Evolutionary conservation across 2,888 invertebrate species (phyloP).

Genomic region (Calameuta pallipes): DNA sequence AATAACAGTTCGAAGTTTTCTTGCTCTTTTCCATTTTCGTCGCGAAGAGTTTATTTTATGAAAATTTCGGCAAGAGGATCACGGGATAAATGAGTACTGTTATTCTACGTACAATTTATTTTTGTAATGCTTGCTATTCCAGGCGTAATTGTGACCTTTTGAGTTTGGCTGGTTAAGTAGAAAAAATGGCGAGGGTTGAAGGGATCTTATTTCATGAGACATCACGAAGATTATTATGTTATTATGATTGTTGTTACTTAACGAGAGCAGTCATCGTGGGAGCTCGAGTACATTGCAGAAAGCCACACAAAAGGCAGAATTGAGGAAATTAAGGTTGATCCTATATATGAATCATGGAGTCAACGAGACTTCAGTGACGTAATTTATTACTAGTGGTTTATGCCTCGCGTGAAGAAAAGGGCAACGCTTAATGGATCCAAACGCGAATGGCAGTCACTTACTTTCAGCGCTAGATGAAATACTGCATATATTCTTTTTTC

Average conservation of each 20-base stretch:
- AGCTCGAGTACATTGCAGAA: constrained; percentile 21
- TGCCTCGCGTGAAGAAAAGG: not conserved
- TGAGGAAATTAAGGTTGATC: constrained; percentile 40
- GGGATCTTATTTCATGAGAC: constrained; percentile 19
- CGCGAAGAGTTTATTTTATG: not conserved
- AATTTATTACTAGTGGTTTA: constrained; percentile 2
- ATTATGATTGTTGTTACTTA: constrained; percentile 32
- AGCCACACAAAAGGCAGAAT: constrained; percentile 19
- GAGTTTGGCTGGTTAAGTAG: not conserved
- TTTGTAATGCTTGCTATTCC: not conserved
- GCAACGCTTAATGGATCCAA: not conserved
- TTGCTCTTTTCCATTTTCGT: not conserved
- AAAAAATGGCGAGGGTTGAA: not conserved
- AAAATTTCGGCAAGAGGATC: not conserved
- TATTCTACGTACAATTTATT: not conserved
- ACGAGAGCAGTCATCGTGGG: constrained; percentile 10
- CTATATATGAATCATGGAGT: constrained; percentile 38
- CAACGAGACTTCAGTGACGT: not conserved
- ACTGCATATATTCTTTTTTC: not conserved
- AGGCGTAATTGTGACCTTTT: not conserved
- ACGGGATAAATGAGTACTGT: not conserved
- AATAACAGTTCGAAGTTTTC: not conserved
- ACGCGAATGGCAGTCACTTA: not conserved
- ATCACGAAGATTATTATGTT: constrained; percentile 19
- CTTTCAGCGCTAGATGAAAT: not conserved